Base-by-base conservation (phyloP, 64 coral and sea anemone genomes). In the Catalaphyllia jardinei region DNA sequence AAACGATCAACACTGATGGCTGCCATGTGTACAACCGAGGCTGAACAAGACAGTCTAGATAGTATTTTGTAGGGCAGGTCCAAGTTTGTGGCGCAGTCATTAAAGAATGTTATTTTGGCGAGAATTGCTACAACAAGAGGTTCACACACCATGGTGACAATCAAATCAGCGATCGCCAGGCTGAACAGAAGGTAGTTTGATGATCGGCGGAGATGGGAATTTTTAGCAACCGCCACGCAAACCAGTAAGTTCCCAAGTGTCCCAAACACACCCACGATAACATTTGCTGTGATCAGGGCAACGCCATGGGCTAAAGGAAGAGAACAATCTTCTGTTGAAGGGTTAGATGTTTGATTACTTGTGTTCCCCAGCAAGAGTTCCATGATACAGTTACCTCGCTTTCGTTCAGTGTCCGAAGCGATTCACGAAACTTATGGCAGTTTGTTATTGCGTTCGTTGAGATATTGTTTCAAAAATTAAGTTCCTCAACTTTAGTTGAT, bases 101-200 rank as follows among this genome's bases (percentile, higher is more conserved):
- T 76, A 18, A 46, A 76, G 17, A 49, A 46, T 12, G 38, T 76
- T 16, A 12, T 39, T 22, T 76, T 49, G 4, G 0, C 39, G 1
- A 76, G 39, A 14, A 76, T 50, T 49, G 20, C 74, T 12, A 76
- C 31, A 22, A 76, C 29, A 9, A 76, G 74, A 50, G 74, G 74
- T 22, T 76, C 74, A 29, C 74, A 76, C 31, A 50, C 38, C 74
- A 76, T 76, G 74, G 74, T 76, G 74, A 76, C 74, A 16, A 76
- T 76, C 38, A 76, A 49, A 76, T 76, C 74, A 76, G 74, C 74
- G 31, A 76, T 76, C 10, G 52, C 52, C 38, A 61, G 30, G 31
- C 79, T 82, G n/a, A 61, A 35, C 10, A 82, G 79, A 61, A 82
- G 60, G 60, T 60, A 61, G 79, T 59, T 61, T 9, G 79, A 63